Base-by-base conservation (phyloP, 2,113 vertebrate genomes). In the Choloepus hoffmanni region DNA sequence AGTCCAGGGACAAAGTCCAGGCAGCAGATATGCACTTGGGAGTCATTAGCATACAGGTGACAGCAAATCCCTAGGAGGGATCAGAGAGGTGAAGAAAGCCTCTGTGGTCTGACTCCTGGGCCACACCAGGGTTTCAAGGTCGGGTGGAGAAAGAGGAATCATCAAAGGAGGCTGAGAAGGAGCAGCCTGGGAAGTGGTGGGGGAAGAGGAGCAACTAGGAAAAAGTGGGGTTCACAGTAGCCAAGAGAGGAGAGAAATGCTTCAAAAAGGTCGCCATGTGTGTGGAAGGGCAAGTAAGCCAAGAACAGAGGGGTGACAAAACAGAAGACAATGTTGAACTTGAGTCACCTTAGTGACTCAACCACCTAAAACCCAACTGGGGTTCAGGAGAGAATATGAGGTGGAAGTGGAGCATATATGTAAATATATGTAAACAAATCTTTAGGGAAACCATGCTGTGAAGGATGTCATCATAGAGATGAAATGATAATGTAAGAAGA, bases 351-450 rank as follows among this genome's bases (percentile, higher is more conserved):
- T 18, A 21, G 5, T 81, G 26, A 36, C 36, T 36, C 36, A 36
- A 36, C 36, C 36, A 36, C 36, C 36, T 36, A 36, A 36, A 36
- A 36, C 7, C 3, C 89, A 8, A 58, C 1, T 58, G 13, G 43
- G 58, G 60, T 24, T 63, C 28, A 79, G 60, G 58, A 82, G 40
- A 95, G 23, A 28, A 36, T 1, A 13, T 7, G 26, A 55, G 24
- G 3, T 5, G 16, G 53, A 18, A 40, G 7, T 30, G 30, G 60
- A 10, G 7, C 1, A 1, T 10, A 5, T 14, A 10, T 45, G 23
- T 62, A 63, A 43, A 15, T 3, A 36, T 28, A 40, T 72, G 14
- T 73, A 11, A 68, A 33, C 45, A 68, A 24, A 36, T 3, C 30
- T n/a, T 68, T 3, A 33, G 43, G 40, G 58, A 36, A 21, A 28